Evolutionary conservation across 2,113 vertebrate species (phyloP), one percentile per base, ranked within the genome.

Genomic region (Anoplopoma fimbria): DNA sequence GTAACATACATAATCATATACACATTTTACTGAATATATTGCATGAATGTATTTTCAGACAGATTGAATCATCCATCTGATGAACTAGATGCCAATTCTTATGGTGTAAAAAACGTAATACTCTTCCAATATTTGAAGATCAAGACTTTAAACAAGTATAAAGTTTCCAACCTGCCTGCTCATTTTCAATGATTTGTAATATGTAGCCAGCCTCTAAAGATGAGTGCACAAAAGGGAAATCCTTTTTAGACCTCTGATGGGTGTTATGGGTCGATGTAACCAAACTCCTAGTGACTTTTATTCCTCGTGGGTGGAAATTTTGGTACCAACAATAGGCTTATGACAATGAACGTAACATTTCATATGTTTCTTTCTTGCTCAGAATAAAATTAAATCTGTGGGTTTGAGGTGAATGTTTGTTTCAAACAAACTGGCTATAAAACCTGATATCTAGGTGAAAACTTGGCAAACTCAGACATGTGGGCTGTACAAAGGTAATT

Each of bases 241-340:
- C 5, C 42, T 77, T 75, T 68, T 63, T 38, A 60, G 68, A 71
- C 27, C 42, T 55, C 21, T 85, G 73, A 73, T 79, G 68, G 67
- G 58, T 75, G 60, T 36, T 61, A 64, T 63, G 13, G 53, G 47
- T 75, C 13, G 1, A 31, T 42, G 65, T 51, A 15, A 70, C 58
- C 57, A 51, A 69, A 49, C 51, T 42, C 21, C 25, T 1, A 7
- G 29, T 40, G 25, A 69, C 38, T 29, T 61, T 40, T 3, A 33
- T 38, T 64, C 40, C 31, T 64, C 15, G 38, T 33, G 47, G 12
- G n/a, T n/a, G 62, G 61, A n/a, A 34, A 25, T 38, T 61, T 15
- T 71, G 58, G 67, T 73, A 57, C 77, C 57, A 53, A 36, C 19
- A 45, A 9, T 9, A 40, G 25, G 42, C 58, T 23, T 42, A n/a